Base-by-base conservation (phyloP, 2,888 invertebrate genomes). In the Thelaira solivaga region DNA sequence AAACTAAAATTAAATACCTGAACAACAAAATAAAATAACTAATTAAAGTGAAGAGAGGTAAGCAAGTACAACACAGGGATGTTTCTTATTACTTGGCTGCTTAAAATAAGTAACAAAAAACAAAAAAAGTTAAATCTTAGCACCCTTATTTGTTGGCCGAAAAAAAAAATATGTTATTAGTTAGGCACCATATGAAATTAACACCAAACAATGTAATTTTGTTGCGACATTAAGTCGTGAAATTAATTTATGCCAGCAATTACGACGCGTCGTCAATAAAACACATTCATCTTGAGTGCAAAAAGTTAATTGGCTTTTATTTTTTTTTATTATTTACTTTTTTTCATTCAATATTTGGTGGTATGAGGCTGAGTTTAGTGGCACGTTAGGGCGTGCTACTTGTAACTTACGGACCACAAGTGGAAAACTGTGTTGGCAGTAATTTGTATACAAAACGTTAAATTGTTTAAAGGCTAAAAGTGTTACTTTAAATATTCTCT, bases 181-280 rank as follows among this genome's bases (percentile, higher is more conserved):
- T n/a, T n/a, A 65, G 73, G 61, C 43, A 65, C 55, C 76, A 80
- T 62, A 71, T 62, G 73, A 69, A 76, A 76, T 57, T 49, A 69
- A 74, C 83, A 84, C 84, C 84, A 85, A 39, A 85, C 86, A 84
- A 85, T 82, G 84, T 84, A 86, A 86, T 86, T 87, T 87, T n/a
- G n/a, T n/a, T 85, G 78, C 78, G 78, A 78, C 78, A 78, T 78
- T 78, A 86, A 87, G 85, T 87, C 86, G 86, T 88, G 88, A 88
- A 88, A 88, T 88, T 88, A 88, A 88, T 88, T 88, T 88, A 88
- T 88, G 88, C 87, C 84, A 85, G 87, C 87, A 88, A 88, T 88
- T 88, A 88, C 87, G 86, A 86, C 85, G 84, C 85, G 83, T 85
- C 85, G 88, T 87, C 88, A 87, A 88, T 88, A 88, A 88, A 88